These are phyloP conservation scores for Brachypterus glaber DNA, from an alignment of 2,888 invertebrate genomes.

Conservation along the genomic window DNA sequence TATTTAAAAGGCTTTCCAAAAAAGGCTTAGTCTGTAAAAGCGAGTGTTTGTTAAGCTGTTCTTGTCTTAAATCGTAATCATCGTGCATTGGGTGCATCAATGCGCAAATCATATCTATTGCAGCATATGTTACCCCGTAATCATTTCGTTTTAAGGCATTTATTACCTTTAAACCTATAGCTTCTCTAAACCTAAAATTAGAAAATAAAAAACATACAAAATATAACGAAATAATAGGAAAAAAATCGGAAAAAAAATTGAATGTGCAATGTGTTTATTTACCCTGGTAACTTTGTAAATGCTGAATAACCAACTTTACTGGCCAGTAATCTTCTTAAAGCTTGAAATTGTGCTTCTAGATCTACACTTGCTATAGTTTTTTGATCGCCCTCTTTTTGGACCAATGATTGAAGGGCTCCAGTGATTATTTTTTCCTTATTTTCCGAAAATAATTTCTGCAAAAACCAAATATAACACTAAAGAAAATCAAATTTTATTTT, in stretches of 20 bases:
- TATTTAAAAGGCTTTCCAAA: constrained; percentile 83
- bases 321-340: constrained; percentile 83
- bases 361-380: constrained; percentile 57
- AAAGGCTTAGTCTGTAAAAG: constrained; percentile 85
- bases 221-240: neutral
- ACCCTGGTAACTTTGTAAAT: constrained; percentile 84
- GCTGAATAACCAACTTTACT: constrained; percentile 97
- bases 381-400: constrained; percentile 60
- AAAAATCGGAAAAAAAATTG: constrained; percentile 1
- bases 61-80: constrained; percentile 92
- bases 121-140: constrained; percentile 88
- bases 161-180: constrained; percentile 87
- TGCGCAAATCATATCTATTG: constrained; percentile 94
- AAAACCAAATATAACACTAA: too few relatives aligned
- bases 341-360: constrained; percentile 92
- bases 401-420: constrained; percentile 76
- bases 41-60: constrained; percentile 95
- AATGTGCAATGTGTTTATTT: constrained; percentile 21
- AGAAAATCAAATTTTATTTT: too few relatives aligned
- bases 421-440: constrained; percentile 97
- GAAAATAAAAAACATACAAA: neutral
- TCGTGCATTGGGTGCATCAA: constrained; percentile 98
- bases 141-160: constrained; percentile 79
- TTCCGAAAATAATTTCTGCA: constrained; percentile 89
- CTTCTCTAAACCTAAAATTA: constrained; percentile 74